These are phyloP conservation scores for Microplitis mediator DNA, from an alignment of 1,140 invertebrate species.

Conservation along the genomic window DNA sequence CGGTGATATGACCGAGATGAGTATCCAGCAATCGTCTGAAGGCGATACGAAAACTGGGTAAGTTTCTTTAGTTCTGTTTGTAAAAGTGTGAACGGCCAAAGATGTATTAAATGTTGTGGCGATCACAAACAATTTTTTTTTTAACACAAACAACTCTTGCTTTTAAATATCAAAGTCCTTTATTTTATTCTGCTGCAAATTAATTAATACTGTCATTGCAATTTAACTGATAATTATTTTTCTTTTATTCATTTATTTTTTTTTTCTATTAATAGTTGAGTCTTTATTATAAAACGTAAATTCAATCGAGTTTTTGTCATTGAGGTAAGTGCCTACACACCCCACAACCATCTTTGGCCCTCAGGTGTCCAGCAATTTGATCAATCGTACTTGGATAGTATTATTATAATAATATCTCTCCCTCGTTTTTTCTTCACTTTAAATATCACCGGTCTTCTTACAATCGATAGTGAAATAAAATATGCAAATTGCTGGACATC, in stretches of 20 bases:
- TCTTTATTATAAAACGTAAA: neutral
- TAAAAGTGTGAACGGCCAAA: slow-evolving; percentile 47
- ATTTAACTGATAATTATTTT: neutral
- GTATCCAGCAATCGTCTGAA: slow-evolving; percentile 48
- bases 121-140: slow-evolving; percentile 44
- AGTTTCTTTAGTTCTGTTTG: slow-evolving; percentile 56
- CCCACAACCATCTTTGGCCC: slow-evolving; percentile 61
- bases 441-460: neutral
- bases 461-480: neutral
- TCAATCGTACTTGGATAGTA: neutral
- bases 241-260: neutral
- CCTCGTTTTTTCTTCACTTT: neutral
- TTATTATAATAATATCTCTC: neutral
- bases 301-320: slow-evolving; percentile 6
- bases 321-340: slow-evolving; percentile 57
- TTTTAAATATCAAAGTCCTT: neutral
- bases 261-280: too few species aligned
- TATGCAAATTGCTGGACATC: slow-evolving; percentile 32
- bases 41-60: slow-evolving; percentile 64
- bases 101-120: slow-evolving; percentile 54
- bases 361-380: slow-evolving; percentile 54
- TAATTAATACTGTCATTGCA: neutral
- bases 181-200: too few species aligned
- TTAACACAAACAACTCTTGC: neutral
- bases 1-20: slow-evolving; percentile 51